These are phyloP conservation scores for Gila orcuttii DNA, from an alignment of 2,113 vertebrate species.

Conservation along the genomic window DNA sequence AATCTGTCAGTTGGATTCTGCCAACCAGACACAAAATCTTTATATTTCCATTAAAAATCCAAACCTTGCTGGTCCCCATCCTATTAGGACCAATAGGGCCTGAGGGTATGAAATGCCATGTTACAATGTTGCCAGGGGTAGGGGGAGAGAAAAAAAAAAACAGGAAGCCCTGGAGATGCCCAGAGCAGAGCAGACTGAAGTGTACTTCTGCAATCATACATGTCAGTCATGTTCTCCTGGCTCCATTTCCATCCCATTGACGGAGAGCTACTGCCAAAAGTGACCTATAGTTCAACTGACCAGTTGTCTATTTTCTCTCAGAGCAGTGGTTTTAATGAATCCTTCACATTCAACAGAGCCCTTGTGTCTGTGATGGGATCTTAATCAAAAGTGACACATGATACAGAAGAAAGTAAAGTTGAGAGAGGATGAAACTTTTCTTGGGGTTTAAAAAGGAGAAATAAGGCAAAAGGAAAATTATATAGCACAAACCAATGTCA, in stretches of 20 bases:
- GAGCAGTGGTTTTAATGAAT: conserved; percentile 49
- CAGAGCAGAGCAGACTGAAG: neutral
- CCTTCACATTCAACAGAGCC: neutral
- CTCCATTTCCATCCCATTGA: conserved; percentile 20
- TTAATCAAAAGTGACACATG: conserved; percentile 50
- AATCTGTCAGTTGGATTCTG: conserved; percentile 10
- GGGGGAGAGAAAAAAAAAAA: neutral
- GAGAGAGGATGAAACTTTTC: conserved; percentile 8
- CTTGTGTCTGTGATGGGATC: conserved; percentile 16
- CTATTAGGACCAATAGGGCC: conserved; percentile 11
- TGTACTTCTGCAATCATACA: conserved; percentile 33
- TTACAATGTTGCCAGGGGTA: neutral
- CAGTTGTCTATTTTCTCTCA: conserved; percentile 46
- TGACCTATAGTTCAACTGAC: conserved; percentile 43
- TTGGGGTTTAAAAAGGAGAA: neutral
- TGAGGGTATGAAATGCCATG: conserved; percentile 5
- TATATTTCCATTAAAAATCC: conserved; percentile 42
- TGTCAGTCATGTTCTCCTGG: conserved; percentile 50
- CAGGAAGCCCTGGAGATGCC: conserved; percentile 35
- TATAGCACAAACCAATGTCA: no score
- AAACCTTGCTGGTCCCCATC: conserved; percentile 7
- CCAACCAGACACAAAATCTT: conserved; percentile 33
- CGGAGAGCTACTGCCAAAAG: conserved; percentile 37
- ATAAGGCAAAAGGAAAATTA: neutral
- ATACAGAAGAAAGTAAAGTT: conserved; percentile 51